Base-by-base conservation (phyloP, 2,113 vertebrate genomes). In the Piaya cayana region DNA sequence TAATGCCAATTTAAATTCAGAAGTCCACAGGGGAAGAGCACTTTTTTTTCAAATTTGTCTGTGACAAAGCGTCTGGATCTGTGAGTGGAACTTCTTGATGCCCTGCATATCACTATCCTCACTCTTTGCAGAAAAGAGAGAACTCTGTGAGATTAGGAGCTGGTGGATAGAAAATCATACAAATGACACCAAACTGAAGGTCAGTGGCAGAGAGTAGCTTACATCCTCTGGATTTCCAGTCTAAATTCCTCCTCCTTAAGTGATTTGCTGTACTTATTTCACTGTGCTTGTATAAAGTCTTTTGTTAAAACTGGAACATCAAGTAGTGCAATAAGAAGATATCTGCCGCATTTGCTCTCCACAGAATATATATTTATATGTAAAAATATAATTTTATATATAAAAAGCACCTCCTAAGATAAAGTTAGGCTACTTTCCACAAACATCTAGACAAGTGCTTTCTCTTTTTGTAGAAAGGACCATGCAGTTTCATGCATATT, bases 141-240 rank as follows among this genome's bases (percentile, higher is more conserved):
- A 47, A 5, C 15, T 71, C 36, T 45, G 11, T 53, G 34, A 36
- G 9, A 2, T 43, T 68, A 65, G 18, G 15, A 86, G 45, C 23
- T 45, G 43, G 5, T 34, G 7, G 45, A 68, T 12, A 21, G n/a
- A 76, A 63, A 92, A 36, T 11, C 32, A 34, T 5, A 16, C 14
- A 11, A 3, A 7, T 15, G 60, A 42, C 1, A 2, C 2, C 0
- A 3, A 30, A 21, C 50, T 23, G 42, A 30, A 70, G 37, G 27
- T 30, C 39, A 53, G 5, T 15, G 23, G 21, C 11, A 74, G 55
- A 65, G 30, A 49, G 27, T 13, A 47, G 22, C 34, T 29, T 60
- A 26, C 68, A 55, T 29, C 26, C 36, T 47, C 81, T 65, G 59
- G n/a, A 77, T 78, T 81, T 62, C 27, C 50, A 81, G 45, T n/a